Percentiles rank a stretch among this genome's conserved stretches.
Conservation (phyloP, 2,888 invertebrate genomes). For the Trichogramma dendrolimi region DNA sequence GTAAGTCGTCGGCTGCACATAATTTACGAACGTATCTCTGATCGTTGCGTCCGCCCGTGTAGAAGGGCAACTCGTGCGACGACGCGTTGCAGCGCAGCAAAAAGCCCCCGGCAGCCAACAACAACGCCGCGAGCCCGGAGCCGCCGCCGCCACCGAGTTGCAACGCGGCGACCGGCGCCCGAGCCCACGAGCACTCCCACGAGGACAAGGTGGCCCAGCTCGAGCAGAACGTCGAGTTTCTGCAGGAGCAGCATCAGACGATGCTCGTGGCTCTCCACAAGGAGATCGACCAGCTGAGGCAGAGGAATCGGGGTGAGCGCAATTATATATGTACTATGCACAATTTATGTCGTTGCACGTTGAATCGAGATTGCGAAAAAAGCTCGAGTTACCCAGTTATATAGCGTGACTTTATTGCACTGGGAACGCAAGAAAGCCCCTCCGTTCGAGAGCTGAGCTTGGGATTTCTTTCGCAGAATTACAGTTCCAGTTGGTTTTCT, state of each 20-base stretch:
- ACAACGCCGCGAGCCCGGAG: no score
- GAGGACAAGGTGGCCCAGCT: conserved; percentile 60
- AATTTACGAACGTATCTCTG: no score
- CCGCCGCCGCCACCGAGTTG: no score
- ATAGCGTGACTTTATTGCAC: neutral
- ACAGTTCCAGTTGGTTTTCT: conserved; percentile 72
- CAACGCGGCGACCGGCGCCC: neutral
- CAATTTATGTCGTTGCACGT: neutral
- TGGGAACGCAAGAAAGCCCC: neutral
- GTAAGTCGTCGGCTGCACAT: conserved; percentile 50
- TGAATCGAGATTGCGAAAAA: no score
- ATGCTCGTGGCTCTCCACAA: conserved; percentile 69
- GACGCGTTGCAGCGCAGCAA: no score
- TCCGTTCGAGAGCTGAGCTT: no score
- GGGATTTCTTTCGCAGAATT: conserved; percentile 56
- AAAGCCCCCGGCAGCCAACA: no score
- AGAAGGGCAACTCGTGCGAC: no score
- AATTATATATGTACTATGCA: no score
- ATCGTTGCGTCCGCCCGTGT: no score
- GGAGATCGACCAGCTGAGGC: conserved; percentile 69
- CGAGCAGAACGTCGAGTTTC: conserved; percentile 71
- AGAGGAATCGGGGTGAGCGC: conserved; percentile 64
- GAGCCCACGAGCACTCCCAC: conserved; percentile 5
- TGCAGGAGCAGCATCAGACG: conserved; percentile 71
- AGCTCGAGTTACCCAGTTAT: neutral